Evolutionary conservation across 2,113 vertebrate species (phyloP), one percentile per base, ranked within the genome.

Genomic region (Gobius niger): DNA sequence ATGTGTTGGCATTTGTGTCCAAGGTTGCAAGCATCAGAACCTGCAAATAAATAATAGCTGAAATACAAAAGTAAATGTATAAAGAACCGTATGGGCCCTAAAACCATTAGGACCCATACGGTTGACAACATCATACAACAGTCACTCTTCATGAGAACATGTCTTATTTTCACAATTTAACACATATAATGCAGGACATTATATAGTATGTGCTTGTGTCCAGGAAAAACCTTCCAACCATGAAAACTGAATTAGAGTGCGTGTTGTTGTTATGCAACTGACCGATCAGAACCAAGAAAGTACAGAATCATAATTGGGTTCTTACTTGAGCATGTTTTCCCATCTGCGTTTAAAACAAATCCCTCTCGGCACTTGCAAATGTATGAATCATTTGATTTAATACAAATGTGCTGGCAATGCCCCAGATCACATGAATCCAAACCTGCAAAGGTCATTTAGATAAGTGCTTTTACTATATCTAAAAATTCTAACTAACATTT

Each of bases 331-430:
- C 94, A 94, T 0, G 91, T 94, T 80, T 91, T 92, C 73, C 65
- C 47, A 63, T 95, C 92, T 44, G 82, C 67, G 47, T 92, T 93
- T 82, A 94, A 73, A 13, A 73, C 67, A 52, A 92, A 94, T 18
- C 90, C 91, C 75, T 82, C 73, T 0, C 15, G 82, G 84, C 92
- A 94, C 68, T 84, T 77, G 63, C 92, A 93, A 44, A 81, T 59
- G 5, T 87, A 83, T 0, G 70, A 92, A 4, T 78, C 77, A 0
- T 83, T 75, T 67, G 63, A 85, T 5, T 71, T 85, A 69, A 91
- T 87, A 75, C 90, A 94, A 64, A 92, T 73, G 6, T 93, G 93
- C 34, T 93, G 85, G 65, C 93, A 94, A 2, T 89, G 89, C 80
- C 77, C 84, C 12, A 70, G 75, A 34, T 80, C 83, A 60, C 90